phyloP scores from a whole-genome alignment of 2,888 invertebrate genomes.

The Byasa hedistus region DNA sequence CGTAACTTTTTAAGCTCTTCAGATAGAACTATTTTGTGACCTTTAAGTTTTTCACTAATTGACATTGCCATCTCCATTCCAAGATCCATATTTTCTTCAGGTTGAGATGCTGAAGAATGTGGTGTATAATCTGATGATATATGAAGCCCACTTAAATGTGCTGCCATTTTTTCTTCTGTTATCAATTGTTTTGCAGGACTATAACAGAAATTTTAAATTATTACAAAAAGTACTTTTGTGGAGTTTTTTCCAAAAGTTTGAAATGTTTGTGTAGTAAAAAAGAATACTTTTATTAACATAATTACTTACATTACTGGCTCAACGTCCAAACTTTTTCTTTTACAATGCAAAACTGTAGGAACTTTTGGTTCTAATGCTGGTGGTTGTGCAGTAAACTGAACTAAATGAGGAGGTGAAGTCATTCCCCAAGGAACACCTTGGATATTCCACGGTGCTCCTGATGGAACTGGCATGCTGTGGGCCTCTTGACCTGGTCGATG shows the following conservation, averaged over 20 bases:
- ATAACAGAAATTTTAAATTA: constrained; percentile 28
- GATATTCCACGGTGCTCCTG: constrained; percentile 75
- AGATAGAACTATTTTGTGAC: constrained; percentile 82
- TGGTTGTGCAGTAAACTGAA: constrained; percentile 70
- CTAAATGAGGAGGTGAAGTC: constrained; percentile 64
- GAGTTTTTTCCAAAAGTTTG: background rate
- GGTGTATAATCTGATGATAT: constrained; percentile 79
- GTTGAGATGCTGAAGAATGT: constrained; percentile 45
- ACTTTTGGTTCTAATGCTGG: constrained; percentile 46
- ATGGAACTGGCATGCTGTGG: constrained; percentile 65
- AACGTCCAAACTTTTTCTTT: constrained; percentile 68
- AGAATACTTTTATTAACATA: background rate
- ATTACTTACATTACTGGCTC: constrained; percentile 75
- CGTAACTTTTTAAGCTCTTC: constrained; percentile 85
- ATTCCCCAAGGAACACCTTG: constrained; percentile 78
- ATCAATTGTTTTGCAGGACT: constrained; percentile 87
- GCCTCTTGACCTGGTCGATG: constrained; percentile 48
- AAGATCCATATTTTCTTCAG: constrained; percentile 60
- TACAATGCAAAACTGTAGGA: constrained; percentile 58
- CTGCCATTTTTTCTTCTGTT: constrained; percentile 91
- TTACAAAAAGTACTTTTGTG: background rate
- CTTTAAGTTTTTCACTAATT: constrained; percentile 60
- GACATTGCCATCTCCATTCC: constrained; percentile 47
- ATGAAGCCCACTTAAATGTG: constrained; percentile 87
- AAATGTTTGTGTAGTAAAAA: background rate